Evolutionary conservation across 2,113 vertebrate species (phyloP), one percentile per base, ranked within the genome.

Genomic region (Psephotus haematonotus): DNA sequence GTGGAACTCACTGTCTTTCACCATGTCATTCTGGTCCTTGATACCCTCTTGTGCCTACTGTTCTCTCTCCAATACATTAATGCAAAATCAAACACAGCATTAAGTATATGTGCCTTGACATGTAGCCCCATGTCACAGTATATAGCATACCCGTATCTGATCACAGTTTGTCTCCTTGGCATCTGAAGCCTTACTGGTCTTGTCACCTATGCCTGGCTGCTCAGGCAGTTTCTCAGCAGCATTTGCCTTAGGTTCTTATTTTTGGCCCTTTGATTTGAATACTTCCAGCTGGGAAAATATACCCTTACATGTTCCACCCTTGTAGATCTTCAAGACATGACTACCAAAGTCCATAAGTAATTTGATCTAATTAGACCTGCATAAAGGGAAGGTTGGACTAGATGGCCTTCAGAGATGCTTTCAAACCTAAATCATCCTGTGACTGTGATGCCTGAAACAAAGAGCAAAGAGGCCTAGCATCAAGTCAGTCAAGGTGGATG

Each of bases 81-180:
- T 8, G 20, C 33, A 65, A 43, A 95, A 69, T 19, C 49, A 78
- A 55, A 53, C 9, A 46, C 31, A 50, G 9, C 17, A 57, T 57
- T 33, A 23, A 57, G 15, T 39, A 29, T 6, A 52, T 11, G 9
- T 50, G 17, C 22, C 74, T 50, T 1, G 1, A 3, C 23, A 23
- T 12, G 29, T 17, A 77, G 44, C 5, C 8, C 44, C 10, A 4
- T 80, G 68, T 37, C 23, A n/a, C 31, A 69, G 43, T 27, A 49
- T 11, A 15, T 29, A 22, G 5, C 18, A 23, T 18, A 25, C 11
- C 31, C 64, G 15, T 9, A 27, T 33, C 31, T 1, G 0, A 5
- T 7, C 41, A 9, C 8, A 28, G 10, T 69, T 89, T 41, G 9
- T n/a, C 24, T 50, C 25, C 17, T 52, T 29, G 46, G 18, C 13